Conservation (phyloP, 2,113 vertebrate species). For the Piaya cayana region DNA sequence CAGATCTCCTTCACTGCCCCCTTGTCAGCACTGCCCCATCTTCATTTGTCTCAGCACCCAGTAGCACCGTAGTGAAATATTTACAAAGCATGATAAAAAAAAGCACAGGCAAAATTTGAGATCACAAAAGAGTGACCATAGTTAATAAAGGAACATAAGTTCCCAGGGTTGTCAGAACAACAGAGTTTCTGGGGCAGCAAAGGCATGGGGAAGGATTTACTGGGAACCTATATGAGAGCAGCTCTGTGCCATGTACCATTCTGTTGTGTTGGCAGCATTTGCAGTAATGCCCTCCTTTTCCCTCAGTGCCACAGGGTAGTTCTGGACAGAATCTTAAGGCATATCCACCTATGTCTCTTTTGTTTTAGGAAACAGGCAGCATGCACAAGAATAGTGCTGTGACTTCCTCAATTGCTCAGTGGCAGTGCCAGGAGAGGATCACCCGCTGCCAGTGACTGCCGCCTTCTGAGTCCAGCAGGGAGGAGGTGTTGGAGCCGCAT, state of each 20-base stretch:
- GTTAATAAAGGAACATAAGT: background rate
- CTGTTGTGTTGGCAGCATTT: background rate
- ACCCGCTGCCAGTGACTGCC: background rate
- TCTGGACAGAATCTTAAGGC: background rate
- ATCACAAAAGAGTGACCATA: background rate
- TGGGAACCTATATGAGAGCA: background rate
- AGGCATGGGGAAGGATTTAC: background rate
- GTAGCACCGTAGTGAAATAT: background rate
- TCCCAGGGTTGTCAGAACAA: background rate
- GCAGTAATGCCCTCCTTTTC: background rate
- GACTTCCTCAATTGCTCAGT: background rate
- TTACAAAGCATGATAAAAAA: background rate
- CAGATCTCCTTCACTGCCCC: background rate
- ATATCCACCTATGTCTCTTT: background rate
- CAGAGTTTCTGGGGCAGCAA: background rate
- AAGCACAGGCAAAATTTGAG: background rate
- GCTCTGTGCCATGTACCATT: background rate
- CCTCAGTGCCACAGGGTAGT: background rate
- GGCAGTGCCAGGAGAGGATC: background rate
- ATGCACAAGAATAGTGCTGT: background rate
- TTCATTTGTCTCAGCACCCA: background rate
- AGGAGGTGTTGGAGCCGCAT: background rate
- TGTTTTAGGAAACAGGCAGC: background rate
- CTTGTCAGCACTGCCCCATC: background rate
- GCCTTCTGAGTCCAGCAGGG: background rate